Base-by-base conservation (phyloP, 1,140 invertebrate species). In the Cydia fagiglandana region DNA sequence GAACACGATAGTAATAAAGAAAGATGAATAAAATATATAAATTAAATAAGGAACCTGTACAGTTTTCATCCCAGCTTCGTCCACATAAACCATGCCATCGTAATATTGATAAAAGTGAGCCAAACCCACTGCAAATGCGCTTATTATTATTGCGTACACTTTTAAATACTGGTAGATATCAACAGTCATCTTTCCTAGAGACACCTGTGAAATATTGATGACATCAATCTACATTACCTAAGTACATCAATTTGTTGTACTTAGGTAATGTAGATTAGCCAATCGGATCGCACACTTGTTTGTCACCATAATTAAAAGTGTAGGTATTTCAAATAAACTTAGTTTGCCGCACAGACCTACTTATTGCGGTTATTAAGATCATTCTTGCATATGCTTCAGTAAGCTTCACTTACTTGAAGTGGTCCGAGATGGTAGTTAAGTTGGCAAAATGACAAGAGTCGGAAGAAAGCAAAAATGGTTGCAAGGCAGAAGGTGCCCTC, bases 401-500 rank as follows among this genome's bases (percentile, higher is more conserved):
- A 13, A 47, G 45, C 45, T 47, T 47, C 45, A 24, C 80, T 75
- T 83, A 93, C 81, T 94, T 96, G 93, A 74, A 96, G 83, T 0
- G 95, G 95, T 28, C 95, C 95, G 24, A 95, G 84, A 83, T 94
- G 86, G 77, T 94, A 94, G 78, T 94, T 94, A 4, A 95, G 81
- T 80, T 95, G 93, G 73, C 93, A 94, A 70, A 95, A 88, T 73
- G 94, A 92, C 77, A 95, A 83, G 3, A 96, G 82, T 79, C 93
- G 93, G 73, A 94, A 93, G 78, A 91, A 96, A 41, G 95, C 95
- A 93, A 97, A 95, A 73, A 97, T 96, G 56, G 96, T 96, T 9
- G 95, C 96, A 2, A 96, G 87, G 10, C 95, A 95, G 86, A 96
- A 96, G 28, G 96, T 93, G 17, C 95, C 95, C 88, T 97, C 96